phyloP scores from a whole-genome alignment of 2,888 invertebrate species.

The Apodemia zela region DNA sequence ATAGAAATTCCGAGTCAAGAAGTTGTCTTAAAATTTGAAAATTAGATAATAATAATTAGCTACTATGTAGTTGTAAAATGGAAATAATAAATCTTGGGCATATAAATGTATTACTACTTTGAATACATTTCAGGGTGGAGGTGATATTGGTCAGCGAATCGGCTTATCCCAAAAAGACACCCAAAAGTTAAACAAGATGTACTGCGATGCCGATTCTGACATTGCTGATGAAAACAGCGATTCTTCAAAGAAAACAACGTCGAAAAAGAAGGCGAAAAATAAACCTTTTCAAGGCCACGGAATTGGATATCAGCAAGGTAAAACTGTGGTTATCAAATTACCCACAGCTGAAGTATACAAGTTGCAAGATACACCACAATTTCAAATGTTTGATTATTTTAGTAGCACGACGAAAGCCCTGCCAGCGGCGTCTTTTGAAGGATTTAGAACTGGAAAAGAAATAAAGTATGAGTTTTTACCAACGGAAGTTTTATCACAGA shows the following conservation, averaged over 20 bases:
- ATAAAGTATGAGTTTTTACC: constrained; percentile 38
- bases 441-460: constrained; percentile 51
- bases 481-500: constrained; percentile 15
- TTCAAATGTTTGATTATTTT: constrained; percentile 68
- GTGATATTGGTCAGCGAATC: constrained; percentile 77
- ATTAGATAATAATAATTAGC: background rate
- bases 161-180: constrained; percentile 80
- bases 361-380: constrained; percentile 51
- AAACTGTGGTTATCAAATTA: constrained; percentile 68
- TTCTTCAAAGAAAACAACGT: constrained; percentile 36
- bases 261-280: constrained; percentile 53
- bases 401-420: constrained; percentile 63
- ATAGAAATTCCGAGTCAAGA: too few relatives aligned
- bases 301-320: constrained; percentile 74
- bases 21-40: too few relatives aligned
- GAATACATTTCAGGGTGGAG: constrained; percentile 51
- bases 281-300: constrained; percentile 70
- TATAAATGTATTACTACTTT: background rate
- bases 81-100: background rate
- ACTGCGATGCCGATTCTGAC: constrained; percentile 64
- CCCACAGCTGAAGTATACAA: constrained; percentile 56
- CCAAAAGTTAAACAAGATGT: constrained; percentile 80
- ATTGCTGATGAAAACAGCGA: constrained; percentile 42
- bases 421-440: constrained; percentile 52
- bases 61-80: background rate